Evolutionary conservation across 1,140 invertebrate species (phyloP).

Genomic region (Sitophilus oryzae): DNA sequence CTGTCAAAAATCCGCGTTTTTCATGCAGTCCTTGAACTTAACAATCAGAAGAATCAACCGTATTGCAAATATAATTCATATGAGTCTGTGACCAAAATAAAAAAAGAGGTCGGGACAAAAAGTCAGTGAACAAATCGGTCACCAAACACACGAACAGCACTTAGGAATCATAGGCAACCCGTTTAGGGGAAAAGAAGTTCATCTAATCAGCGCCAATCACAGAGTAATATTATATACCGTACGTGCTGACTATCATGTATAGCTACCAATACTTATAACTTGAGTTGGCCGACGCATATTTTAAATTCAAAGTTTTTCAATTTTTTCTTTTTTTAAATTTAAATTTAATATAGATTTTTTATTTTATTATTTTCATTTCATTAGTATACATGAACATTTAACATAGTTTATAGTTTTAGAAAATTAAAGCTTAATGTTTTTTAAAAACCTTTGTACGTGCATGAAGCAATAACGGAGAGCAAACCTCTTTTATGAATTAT

Average conservation of each 20-base stretch:
- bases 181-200: slow-evolving; percentile 1
- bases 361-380: background rate
- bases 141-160: background rate
- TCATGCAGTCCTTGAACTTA: slow-evolving; percentile 4
- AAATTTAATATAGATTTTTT: too few relatives aligned
- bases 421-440: background rate
- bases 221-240: slow-evolving; percentile 4
- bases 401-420: background rate
- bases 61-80: slow-evolving; percentile 5
- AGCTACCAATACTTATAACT: too few relatives aligned
- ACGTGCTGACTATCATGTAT: too few relatives aligned
- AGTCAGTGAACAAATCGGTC: slow-evolving; percentile 1
- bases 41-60: slow-evolving; percentile 1
- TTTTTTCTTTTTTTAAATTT: too few relatives aligned
- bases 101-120: slow-evolving; percentile 3
- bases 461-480: background rate
- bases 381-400: background rate
- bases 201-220: background rate
- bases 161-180: slow-evolving; percentile 5
- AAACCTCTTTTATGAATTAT: slow-evolving; percentile 1
- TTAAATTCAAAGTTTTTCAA: too few relatives aligned
- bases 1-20: slow-evolving; percentile 2
- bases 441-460: background rate
- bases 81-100: background rate
- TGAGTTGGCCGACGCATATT: too few relatives aligned